Percentiles rank a stretch among this genome's conserved stretches.
phyloP scores from a whole-genome alignment of 1,140 invertebrate species.

The Pachyrhynchus sulphureomaculatus region DNA sequence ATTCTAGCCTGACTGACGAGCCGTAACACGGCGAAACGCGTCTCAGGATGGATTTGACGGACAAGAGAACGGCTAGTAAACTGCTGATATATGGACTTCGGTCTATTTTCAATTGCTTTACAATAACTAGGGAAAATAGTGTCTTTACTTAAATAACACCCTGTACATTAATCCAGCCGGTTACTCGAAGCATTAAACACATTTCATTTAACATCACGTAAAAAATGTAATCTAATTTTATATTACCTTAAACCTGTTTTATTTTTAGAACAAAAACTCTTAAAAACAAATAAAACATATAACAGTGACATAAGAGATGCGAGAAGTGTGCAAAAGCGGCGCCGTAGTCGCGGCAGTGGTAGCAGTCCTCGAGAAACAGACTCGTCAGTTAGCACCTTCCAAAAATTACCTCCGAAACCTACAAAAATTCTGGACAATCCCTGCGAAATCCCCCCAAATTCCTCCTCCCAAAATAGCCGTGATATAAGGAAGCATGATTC shows the following conservation, averaged over 20 bases:
- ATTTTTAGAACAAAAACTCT: not conserved
- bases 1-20: too few species aligned
- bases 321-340: slow-evolving; percentile 39
- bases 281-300: not conserved
- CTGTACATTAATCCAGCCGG: too few species aligned
- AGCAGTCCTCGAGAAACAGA: slow-evolving; percentile 45
- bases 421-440: not conserved
- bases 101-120: too few species aligned
- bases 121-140: too few species aligned
- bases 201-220: too few species aligned
- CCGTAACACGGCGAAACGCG: too few species aligned
- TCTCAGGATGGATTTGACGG: too few species aligned
- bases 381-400: not conserved
- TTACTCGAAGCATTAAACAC: too few species aligned
- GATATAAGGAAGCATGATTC: not conserved
- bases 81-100: too few species aligned
- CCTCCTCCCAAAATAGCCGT: slow-evolving; percentile 18
- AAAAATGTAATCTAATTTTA: too few species aligned
- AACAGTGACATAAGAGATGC: slow-evolving; percentile 26
- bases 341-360: slow-evolving; percentile 46
- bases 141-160: too few species aligned
- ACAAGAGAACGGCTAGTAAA: too few species aligned
- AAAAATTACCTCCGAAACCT: slow-evolving; percentile 4
- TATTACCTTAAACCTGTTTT: not conserved
- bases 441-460: not conserved